Percentiles rank a stretch among this genome's conserved stretches.
Conservation (phyloP, 2,888 invertebrate species). For the Drosophila kuntzei region DNA sequence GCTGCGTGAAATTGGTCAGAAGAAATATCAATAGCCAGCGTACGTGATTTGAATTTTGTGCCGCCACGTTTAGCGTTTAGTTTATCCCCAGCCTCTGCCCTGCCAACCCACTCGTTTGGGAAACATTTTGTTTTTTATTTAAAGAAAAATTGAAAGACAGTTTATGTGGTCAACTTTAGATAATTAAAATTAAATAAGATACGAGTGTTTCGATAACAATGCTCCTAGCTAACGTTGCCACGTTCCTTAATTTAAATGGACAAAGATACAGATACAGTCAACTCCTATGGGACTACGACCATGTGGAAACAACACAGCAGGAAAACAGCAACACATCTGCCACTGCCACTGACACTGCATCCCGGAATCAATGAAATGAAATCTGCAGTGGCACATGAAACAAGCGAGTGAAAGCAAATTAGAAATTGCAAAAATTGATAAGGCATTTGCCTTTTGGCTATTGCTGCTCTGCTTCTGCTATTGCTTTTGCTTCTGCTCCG, state of each 20-base stretch:
- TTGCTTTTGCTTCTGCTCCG: slow-evolving; percentile 2
- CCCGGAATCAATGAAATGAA: slow-evolving; percentile 46
- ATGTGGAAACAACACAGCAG: neutral
- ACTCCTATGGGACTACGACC: slow-evolving; percentile 5
- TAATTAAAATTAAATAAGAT: slow-evolving; percentile 56
- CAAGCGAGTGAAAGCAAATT: slow-evolving; percentile 55
- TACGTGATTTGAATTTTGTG: slow-evolving; percentile 74
- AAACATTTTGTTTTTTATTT: slow-evolving; percentile 29
- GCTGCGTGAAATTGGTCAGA: slow-evolving; percentile 78
- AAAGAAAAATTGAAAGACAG: slow-evolving; percentile 11
- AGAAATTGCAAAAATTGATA: slow-evolving; percentile 53
- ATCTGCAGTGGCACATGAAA: slow-evolving; percentile 53
- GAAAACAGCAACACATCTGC: slow-evolving; percentile 2
- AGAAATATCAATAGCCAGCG: slow-evolving; percentile 65
- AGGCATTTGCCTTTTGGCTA: slow-evolving; percentile 36
- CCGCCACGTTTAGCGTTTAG: slow-evolving; percentile 17
- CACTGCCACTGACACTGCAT: slow-evolving; percentile 17
- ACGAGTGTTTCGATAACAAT: slow-evolving; percentile 29
- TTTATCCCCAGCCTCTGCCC: neutral
- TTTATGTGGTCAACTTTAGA: slow-evolving; percentile 22
- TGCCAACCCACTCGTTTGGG: no score
- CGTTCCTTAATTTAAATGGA: slow-evolving; percentile 11
- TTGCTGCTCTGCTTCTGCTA: slow-evolving; percentile 13
- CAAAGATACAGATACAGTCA: neutral
- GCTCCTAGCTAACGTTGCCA: slow-evolving; percentile 3